Conservation (phyloP, 2,797 vertebrate species). For the Caiman crocodilus region DNA sequence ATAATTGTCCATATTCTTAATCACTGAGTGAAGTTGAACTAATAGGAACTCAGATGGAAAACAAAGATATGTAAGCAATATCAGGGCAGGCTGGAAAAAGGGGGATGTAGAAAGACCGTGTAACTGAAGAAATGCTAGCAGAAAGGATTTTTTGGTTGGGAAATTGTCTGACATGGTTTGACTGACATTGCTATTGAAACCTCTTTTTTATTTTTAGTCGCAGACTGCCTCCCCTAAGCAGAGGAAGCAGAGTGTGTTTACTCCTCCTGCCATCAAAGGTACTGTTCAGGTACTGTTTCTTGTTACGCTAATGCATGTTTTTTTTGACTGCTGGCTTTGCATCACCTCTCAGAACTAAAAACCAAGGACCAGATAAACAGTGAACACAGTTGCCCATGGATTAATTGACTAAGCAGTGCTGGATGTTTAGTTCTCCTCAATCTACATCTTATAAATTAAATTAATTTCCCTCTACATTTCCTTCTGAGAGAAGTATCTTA, state of each 20-base stretch:
- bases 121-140: background rate
- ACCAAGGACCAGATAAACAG: accelerated
- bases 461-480: background rate
- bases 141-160: accelerated
- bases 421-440: background rate
- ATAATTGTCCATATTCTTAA: background rate
- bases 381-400: accelerated
- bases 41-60: background rate
- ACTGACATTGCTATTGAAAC: conserved; percentile 2
- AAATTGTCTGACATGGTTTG: background rate
- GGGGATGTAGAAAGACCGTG: background rate
- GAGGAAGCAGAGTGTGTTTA: conserved; percentile 91
- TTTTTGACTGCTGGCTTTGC: accelerated
- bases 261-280: conserved; percentile 91
- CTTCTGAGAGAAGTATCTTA: background rate
- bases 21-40: background rate
- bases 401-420: too few relatives aligned
- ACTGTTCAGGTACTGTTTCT: conserved; percentile 73
- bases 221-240: conserved; percentile 87
- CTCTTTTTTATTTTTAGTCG: conserved; percentile 71
- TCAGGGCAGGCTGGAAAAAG: background rate
- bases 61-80: background rate
- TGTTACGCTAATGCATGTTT: background rate
- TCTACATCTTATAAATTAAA: accelerated
- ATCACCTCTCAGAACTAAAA: background rate